phyloP scores from a whole-genome alignment of 2,797 vertebrate species.

The Mallotus villosus region DNA sequence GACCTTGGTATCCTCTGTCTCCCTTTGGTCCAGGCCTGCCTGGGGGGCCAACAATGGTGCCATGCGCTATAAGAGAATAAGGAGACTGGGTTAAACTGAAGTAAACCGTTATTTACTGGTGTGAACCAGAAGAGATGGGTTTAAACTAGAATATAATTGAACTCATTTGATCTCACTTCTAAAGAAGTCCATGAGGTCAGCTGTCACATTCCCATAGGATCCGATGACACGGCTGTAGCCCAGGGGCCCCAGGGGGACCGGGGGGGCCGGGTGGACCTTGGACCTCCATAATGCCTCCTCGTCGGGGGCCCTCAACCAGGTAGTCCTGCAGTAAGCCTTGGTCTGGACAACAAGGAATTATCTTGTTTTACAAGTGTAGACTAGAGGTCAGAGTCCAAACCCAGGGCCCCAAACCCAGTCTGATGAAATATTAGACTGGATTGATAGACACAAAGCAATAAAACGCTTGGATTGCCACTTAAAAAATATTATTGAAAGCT shows the following conservation, averaged over 20 bases:
- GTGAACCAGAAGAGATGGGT: too few relatives aligned
- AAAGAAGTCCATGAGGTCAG: constrained; percentile 95
- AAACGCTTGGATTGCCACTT: too few relatives aligned
- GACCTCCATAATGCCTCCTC: constrained; percentile 68
- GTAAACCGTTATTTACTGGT: not conserved
- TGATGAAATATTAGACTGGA: not conserved
- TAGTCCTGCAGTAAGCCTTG: constrained; percentile 87
- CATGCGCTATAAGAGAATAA: constrained; percentile 75
- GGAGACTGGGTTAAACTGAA: constrained; percentile 8
- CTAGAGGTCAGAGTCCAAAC: too few relatives aligned
- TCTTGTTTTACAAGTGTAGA: not conserved
- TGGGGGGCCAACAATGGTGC: constrained; percentile 85
- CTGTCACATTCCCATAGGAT: constrained; percentile 88
- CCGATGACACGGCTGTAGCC: constrained; percentile 89
- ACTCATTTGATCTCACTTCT: constrained; percentile 78
- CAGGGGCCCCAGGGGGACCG: constrained; percentile 77
- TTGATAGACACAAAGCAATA: not conserved
- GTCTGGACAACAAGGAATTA: constrained; percentile 61
- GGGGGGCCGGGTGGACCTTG: constrained; percentile 77
- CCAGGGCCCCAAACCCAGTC: too few relatives aligned
- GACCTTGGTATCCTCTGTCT: constrained; percentile 85
- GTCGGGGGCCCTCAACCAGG: constrained; percentile 64
- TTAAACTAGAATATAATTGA: too few relatives aligned
- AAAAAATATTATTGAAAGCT: too few relatives aligned
- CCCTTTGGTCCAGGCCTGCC: constrained; percentile 80